Evolutionary conservation across 1,140 invertebrate species (phyloP).

Genomic region (Stegodyphus mimosarum): DNA sequence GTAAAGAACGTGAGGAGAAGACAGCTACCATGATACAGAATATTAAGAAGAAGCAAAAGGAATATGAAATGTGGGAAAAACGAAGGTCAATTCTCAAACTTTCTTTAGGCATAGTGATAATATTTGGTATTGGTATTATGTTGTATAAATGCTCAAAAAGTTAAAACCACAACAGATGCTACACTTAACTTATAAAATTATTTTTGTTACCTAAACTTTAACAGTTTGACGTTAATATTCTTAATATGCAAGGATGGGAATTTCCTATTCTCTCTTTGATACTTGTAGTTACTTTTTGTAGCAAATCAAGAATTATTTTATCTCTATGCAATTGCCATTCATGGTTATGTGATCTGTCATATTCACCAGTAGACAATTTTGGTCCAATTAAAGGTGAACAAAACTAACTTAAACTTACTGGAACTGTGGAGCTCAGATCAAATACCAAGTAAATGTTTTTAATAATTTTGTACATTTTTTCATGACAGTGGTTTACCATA

Average conservation of each 20-base stretch:
- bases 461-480: constrained; percentile 16
- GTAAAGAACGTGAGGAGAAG: constrained; percentile 67
- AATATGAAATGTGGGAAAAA: constrained; percentile 64
- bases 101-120: constrained; percentile 61
- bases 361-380: constrained; percentile 1
- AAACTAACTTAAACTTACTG: background rate
- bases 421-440: background rate
- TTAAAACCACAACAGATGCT: constrained; percentile 3
- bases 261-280: background rate
- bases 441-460: constrained; percentile 17
- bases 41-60: constrained; percentile 67
- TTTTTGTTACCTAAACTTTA: constrained; percentile 31
- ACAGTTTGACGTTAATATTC: constrained; percentile 15
- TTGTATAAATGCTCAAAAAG: constrained; percentile 61
- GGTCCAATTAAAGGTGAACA: constrained; percentile 2
- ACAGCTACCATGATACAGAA: constrained; percentile 66
- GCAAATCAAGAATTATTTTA: background rate
- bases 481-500: constrained; percentile 16
- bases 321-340: background rate
- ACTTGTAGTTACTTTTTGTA: background rate
- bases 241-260: constrained; percentile 3
- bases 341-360: background rate
- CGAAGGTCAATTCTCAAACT: constrained; percentile 62
- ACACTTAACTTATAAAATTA: background rate
- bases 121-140: constrained; percentile 61